Base-by-base conservation (phyloP, 1,140 invertebrate species). In the Caenorhabditis remanei region DNA sequence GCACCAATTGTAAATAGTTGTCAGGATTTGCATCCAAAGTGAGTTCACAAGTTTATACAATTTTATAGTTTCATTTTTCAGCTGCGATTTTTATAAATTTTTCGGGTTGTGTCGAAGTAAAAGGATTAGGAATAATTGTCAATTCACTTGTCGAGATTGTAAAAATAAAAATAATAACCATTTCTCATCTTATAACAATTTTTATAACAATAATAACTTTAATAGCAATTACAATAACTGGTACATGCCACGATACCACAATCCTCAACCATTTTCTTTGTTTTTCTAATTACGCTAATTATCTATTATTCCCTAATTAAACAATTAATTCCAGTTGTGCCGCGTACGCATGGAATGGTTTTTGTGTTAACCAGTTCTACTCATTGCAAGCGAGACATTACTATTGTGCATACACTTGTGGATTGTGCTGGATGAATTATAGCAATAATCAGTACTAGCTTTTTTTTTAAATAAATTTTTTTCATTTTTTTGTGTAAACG, bases 351-450 rank as follows among this genome's bases (percentile, higher is more conserved):
- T 79, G 71, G 71, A 79, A 79, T 50, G 71, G 71, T 13, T 79
- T 79, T 79, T 79, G 71, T 79, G 71, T 50, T 79, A 79, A 79
- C 14, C 71, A 2, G n/a, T 79, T 50, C 71, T 79, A 79, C 46
- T 50, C 43, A 50, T 24, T 79, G n/a, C 46, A 79, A 79, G 71
- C 71, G 19, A 40, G 71, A 19, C 71, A 79, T 79, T 79, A 79
- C 46, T 79, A 79, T 16, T 79, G 71, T 79, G 43, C 71, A 14
- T 79, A 79, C n/a, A 79, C 71, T 48, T 79, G 71, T 79, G 71
- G 71, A 79, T 79, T 79, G 71, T 79, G 71, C 71, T 79, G 71
- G 71, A 79, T 79, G 71, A 79, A 79, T 79, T 53, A 79, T 79
- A 43, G 13, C 14, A 32, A 32, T 32, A 32, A 32, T 32, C 32